phyloP scores from a whole-genome alignment of 2,797 vertebrate genomes.

The Lagodon rhomboides region DNA sequence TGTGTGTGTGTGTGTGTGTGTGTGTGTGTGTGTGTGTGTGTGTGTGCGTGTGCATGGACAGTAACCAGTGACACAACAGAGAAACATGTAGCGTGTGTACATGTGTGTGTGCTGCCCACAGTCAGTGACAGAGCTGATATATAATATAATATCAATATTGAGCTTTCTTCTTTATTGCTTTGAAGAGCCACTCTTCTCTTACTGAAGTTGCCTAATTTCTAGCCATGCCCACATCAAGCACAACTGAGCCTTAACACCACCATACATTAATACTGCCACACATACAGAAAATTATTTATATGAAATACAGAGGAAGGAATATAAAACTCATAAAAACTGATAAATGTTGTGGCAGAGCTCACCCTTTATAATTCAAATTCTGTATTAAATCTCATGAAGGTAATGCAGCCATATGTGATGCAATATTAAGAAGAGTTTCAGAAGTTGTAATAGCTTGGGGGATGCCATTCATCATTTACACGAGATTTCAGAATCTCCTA shows the following conservation, averaged over 20 bases:
- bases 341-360: constrained; percentile 24
- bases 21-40: no score
- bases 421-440: constrained; percentile 40
- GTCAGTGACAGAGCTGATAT: no score
- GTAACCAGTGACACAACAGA: no score
- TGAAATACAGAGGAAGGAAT: constrained; percentile 8
- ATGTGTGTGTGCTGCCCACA: no score
- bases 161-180: not conserved
- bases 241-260: not conserved
- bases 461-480: constrained; percentile 25
- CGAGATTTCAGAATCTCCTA: constrained; percentile 22
- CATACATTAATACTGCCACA: not conserved
- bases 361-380: constrained; percentile 45
- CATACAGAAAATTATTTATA: constrained; percentile 40
- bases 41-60: no score
- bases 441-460: constrained; percentile 20
- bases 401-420: constrained; percentile 45
- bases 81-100: no score
- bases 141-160: no score
- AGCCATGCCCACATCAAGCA: constrained; percentile 2
- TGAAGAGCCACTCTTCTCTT: constrained; percentile 7
- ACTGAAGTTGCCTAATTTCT: constrained; percentile 10
- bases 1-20: no score
- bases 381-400: constrained; percentile 30
- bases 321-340: constrained; percentile 42